Evolutionary conservation across 2,888 invertebrate genomes (phyloP).

Genomic region (Amphipoea oculea): DNA sequence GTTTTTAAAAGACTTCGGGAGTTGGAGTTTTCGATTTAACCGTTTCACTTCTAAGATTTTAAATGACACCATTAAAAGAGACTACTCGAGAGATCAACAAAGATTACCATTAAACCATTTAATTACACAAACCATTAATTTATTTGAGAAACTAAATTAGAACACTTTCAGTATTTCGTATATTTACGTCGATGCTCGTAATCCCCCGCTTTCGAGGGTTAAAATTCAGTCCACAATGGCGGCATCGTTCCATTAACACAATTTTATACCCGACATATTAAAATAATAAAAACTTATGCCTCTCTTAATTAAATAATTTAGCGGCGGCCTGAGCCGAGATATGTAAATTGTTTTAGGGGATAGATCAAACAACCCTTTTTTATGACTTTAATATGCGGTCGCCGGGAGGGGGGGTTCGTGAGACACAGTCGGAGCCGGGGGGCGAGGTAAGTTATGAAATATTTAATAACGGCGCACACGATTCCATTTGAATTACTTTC

Average conservation of each 20-base stretch:
- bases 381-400: constrained; percentile 91
- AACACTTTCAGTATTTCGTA: constrained; percentile 74
- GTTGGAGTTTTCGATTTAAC: constrained; percentile 6
- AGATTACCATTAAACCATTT: constrained; percentile 68
- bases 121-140: constrained; percentile 71
- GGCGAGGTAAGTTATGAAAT: constrained; percentile 90
- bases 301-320: constrained; percentile 91
- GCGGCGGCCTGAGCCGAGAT: constrained; percentile 89
- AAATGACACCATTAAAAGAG: constrained; percentile 49
- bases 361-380: constrained; percentile 91
- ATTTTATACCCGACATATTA: constrained; percentile 90
- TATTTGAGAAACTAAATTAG: constrained; percentile 75
- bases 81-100: constrained; percentile 57
- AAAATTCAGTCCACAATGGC: constrained; percentile 83
- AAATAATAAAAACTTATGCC: constrained; percentile 91
- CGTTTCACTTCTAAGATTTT: constrained; percentile 34
- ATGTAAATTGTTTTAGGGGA: constrained; percentile 91
- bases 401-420: constrained; percentile 78
- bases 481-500: constrained; percentile 91
- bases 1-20: neutral
- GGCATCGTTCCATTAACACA: constrained; percentile 89
- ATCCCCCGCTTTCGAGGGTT: constrained; percentile 80
- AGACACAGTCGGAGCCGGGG: constrained; percentile 71
- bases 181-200: constrained; percentile 81
- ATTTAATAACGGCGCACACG: constrained; percentile 91